phyloP scores from a whole-genome alignment of 2,797 vertebrate genomes.

The Lemur catta region DNA sequence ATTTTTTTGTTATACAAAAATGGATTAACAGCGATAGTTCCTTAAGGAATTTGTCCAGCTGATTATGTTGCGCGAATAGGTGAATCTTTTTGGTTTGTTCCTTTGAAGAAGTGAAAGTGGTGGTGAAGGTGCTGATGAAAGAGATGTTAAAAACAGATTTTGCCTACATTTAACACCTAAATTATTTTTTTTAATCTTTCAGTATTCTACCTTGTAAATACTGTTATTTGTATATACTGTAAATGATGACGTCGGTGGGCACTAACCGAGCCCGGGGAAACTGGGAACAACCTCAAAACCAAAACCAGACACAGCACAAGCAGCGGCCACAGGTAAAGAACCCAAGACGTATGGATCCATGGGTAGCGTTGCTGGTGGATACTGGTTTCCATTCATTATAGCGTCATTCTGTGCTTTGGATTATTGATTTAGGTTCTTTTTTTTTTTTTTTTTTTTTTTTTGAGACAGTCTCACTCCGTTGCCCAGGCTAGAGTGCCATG shows the following conservation, averaged over 20 bases:
- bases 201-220: conserved; percentile 99
- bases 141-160: conserved; percentile 39
- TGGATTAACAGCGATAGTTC: not conserved
- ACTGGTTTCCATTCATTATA: not conserved
- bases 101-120: conserved; percentile 44
- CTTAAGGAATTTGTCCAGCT: conserved; percentile 25
- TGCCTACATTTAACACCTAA: conserved; percentile 55
- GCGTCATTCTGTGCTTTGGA: conserved; percentile 30
- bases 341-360: not conserved
- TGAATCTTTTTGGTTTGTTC: conserved; percentile 51
- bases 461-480: no score
- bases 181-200: conserved; percentile 67
- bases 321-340: conserved; percentile 91
- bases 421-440: conserved; percentile 30
- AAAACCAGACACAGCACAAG: conserved; percentile 97
- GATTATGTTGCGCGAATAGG: not conserved
- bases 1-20: conserved; percentile 41
- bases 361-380: not conserved
- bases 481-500: no score
- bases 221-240: conserved; percentile 99
- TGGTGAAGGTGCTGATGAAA: conserved; percentile 49
- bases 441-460: not conserved
- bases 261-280: conserved; percentile 95
- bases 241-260: conserved; percentile 99
- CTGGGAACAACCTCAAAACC: conserved; percentile 98